A percentile compares a stretch with the other conserved stretches of the same genome.
These are phyloP conservation scores for Plecturocebus donacophilus DNA, from an alignment of 2,113 vertebrate genomes.

Conservation along the genomic window DNA sequence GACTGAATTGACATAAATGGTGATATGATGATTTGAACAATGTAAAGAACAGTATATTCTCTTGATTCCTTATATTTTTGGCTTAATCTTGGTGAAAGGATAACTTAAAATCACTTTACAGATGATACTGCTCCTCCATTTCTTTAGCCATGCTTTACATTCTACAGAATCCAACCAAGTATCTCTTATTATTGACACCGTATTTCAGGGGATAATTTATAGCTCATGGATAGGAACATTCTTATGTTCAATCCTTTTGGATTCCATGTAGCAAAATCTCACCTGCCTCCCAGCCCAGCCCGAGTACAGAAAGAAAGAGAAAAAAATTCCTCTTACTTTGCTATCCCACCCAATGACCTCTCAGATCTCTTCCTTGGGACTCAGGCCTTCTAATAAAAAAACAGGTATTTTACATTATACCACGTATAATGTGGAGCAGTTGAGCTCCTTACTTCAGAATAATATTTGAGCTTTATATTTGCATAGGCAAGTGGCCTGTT, in stretches of 20 bases:
- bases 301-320: neutral
- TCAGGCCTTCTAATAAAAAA: neutral
- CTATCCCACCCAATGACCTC: rapidly evolving
- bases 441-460: neutral
- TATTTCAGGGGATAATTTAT: neutral
- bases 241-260: neutral
- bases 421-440: neutral
- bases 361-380: neutral
- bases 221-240: neutral
- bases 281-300: neutral
- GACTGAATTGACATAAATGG: neutral
- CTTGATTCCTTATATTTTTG: neutral
- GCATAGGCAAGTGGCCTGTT: conserved; percentile 47
- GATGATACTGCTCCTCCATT: neutral
- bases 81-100: neutral
- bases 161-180: neutral
- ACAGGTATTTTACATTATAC: neutral
- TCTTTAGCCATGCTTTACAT: neutral
- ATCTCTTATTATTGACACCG: neutral
- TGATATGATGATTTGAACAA: neutral
- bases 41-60: neutral
- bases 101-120: neutral
- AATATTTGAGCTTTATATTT: conserved; percentile 38
- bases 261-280: neutral
- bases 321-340: neutral